Percentiles rank a stretch among this genome's conserved stretches.
phyloP scores from a whole-genome alignment of 2,888 invertebrate species.

The Lymantria monacha region DNA sequence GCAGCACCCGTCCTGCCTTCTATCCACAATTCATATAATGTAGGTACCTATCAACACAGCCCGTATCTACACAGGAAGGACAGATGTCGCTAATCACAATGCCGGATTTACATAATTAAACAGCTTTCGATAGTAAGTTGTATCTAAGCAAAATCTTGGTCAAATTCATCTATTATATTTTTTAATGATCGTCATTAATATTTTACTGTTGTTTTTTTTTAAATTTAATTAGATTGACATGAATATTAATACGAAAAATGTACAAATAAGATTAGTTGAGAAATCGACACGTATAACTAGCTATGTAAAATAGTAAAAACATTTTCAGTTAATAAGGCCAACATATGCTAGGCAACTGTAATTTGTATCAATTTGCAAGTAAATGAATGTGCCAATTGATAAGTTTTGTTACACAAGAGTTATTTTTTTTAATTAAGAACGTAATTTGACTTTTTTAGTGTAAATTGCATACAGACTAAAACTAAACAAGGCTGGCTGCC shows the following conservation, averaged over 20 bases:
- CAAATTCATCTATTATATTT: too few species aligned
- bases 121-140: conserved; percentile 12
- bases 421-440: conserved; percentile 1
- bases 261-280: too few species aligned
- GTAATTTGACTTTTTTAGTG: neutral
- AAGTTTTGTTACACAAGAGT: conserved; percentile 1
- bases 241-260: too few species aligned
- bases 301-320: neutral
- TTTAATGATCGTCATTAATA: too few species aligned
- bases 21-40: conserved; percentile 35
- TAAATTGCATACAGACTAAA: neutral
- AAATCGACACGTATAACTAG: too few species aligned
- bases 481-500: too few species aligned
- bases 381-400: conserved; percentile 5
- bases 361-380: conserved; percentile 8
- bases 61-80: conserved; percentile 53
- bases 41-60: conserved; percentile 25
- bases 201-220: too few species aligned
- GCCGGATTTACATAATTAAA: conserved; percentile 21
- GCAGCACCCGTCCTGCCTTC: conserved; percentile 47
- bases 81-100: conserved; percentile 64
- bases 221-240: too few species aligned
- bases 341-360: neutral
- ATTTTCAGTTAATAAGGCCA: neutral
- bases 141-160: too few species aligned